A percentile compares a stretch with the other conserved stretches of the same genome.
Conservation (phyloP, 2,797 vertebrate genomes). For the Kryptolebias ocellatus region DNA sequence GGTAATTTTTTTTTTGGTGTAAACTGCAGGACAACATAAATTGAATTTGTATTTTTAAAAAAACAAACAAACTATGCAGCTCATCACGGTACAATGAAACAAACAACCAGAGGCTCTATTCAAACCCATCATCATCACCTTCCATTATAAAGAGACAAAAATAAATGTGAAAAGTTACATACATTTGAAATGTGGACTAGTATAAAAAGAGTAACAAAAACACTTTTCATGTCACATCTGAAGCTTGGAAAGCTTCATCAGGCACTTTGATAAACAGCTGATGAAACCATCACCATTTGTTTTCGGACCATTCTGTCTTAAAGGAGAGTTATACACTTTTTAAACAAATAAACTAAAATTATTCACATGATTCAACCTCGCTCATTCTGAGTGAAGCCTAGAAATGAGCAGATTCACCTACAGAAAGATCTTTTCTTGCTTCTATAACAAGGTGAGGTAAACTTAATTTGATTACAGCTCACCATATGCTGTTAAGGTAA, state of each 20-base stretch:
- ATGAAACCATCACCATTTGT: background rate
- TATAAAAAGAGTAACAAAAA: slow-evolving; percentile 30
- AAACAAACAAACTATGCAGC: background rate
- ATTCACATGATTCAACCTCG: background rate
- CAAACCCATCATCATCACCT: slow-evolving; percentile 19
- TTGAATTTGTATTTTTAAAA: background rate
- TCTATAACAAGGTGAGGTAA: too few relatives aligned
- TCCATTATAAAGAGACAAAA: slow-evolving; percentile 19
- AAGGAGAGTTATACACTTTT: background rate
- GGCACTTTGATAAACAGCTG: slow-evolving; percentile 8
- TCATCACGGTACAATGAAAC: slow-evolving; percentile 8
- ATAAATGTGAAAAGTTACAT: slow-evolving; percentile 44
- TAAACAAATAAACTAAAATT: background rate
- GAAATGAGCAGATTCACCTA: too few relatives aligned
- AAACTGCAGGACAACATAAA: background rate
- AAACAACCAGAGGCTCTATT: slow-evolving; percentile 33
- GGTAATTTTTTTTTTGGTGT: background rate
- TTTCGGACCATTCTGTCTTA: slow-evolving; percentile 4
- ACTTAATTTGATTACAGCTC: too few relatives aligned
- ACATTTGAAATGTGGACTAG: slow-evolving; percentile 11
- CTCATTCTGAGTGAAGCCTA: too few relatives aligned
- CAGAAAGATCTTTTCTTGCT: too few relatives aligned
- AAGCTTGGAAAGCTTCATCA: slow-evolving; percentile 19
- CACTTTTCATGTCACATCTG: slow-evolving; percentile 38
- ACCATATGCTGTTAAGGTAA: too few relatives aligned